Conservation (phyloP, 1,140 invertebrate genomes). For the Zaprionus ghesquierei region DNA sequence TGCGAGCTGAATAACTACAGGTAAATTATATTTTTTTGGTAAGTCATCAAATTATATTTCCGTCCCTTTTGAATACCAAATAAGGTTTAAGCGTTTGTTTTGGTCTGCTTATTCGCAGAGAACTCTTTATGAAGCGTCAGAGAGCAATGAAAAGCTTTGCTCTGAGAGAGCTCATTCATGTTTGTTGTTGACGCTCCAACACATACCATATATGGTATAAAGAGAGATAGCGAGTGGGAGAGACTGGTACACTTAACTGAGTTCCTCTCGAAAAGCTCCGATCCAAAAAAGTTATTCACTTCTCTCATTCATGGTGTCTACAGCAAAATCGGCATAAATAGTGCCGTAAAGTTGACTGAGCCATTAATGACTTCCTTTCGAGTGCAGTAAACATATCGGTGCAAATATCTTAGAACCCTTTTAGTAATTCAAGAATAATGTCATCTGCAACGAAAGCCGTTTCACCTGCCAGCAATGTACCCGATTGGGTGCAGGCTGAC, state of each 20-base stretch:
- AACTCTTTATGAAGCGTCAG: neutral
- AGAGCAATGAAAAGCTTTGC: neutral
- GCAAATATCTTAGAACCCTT: no score
- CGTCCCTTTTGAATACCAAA: neutral
- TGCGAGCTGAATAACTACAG: no score
- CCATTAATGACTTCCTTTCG: no score
- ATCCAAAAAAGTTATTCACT: neutral
- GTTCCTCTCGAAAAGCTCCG: neutral
- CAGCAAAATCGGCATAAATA: no score
- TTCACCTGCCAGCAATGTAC: slow-evolving; percentile 20
- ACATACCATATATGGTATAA: neutral
- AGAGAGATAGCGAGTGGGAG: neutral
- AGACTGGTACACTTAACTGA: neutral
- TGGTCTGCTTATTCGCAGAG: neutral
- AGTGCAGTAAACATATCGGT: no score
- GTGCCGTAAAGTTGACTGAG: no score
- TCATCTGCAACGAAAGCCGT: slow-evolving; percentile 32
- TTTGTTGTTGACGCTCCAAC: no score
- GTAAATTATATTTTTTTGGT: neutral
- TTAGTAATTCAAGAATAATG: neutral
- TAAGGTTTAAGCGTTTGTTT: neutral
- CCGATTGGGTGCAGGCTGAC: slow-evolving; percentile 25
- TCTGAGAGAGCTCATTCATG: neutral
- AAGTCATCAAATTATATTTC: neutral
- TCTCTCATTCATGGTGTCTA: no score